phyloP scores from a whole-genome alignment of 2,797 vertebrate species.

The Vipera ursinii region DNA sequence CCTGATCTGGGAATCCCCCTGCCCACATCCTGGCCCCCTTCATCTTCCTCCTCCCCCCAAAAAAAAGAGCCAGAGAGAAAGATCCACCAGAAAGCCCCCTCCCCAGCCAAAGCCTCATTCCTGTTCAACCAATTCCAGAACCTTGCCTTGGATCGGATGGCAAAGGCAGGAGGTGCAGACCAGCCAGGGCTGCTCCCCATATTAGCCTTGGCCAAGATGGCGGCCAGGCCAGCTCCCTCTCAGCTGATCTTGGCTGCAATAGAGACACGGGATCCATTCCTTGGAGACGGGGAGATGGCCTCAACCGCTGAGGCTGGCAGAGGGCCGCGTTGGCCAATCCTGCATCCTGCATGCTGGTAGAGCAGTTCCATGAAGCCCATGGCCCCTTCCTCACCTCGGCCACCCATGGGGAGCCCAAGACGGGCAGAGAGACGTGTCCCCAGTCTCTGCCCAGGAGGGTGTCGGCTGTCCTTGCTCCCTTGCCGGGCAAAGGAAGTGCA shows the following conservation, averaged over 20 bases:
- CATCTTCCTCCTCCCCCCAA: not conserved
- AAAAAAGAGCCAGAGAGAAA: not conserved
- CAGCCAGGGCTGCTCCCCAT: not conserved
- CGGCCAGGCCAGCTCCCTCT: not conserved
- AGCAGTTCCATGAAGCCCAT: not conserved
- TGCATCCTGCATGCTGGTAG: not conserved
- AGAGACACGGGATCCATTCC: not conserved
- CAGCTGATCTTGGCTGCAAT: not conserved
- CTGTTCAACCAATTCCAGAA: not conserved
- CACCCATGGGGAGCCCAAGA: not conserved
- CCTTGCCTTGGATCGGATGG: not conserved
- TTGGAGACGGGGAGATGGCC: not conserved
- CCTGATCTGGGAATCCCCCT: not conserved
- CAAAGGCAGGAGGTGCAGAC: not conserved
- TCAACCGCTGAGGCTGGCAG: not conserved
- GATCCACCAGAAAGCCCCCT: not conserved
- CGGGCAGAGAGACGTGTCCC: not conserved
- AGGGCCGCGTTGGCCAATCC: not conserved
- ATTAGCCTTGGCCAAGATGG: not conserved
- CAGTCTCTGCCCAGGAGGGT: not conserved
- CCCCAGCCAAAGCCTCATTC: not conserved
- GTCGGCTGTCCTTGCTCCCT: not conserved
- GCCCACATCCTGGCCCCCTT: not conserved
- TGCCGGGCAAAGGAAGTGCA: accelerated
- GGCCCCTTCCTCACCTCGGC: not conserved